phyloP scores from a whole-genome alignment of 2,113 vertebrate genomes.

The Mungos mungo region DNA sequence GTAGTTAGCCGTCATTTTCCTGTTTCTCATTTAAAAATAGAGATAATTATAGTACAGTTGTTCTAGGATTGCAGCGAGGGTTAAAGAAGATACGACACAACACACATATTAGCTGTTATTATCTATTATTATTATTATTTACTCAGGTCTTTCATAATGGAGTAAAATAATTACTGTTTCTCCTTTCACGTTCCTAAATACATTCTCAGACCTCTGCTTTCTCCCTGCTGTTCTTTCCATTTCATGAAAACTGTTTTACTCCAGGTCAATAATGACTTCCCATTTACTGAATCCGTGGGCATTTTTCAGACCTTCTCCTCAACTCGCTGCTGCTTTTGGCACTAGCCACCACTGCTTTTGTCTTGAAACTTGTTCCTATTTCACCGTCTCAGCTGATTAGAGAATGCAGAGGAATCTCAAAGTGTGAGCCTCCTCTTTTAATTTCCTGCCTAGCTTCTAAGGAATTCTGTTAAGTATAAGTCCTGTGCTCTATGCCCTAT shows the following conservation, averaged over 20 bases:
- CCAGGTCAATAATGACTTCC: background rate
- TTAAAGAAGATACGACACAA: background rate
- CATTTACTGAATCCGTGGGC: background rate
- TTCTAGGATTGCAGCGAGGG: background rate
- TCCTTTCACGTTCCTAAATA: background rate
- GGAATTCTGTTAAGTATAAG: background rate
- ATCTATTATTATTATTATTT: background rate
- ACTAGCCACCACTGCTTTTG: background rate
- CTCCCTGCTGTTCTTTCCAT: background rate
- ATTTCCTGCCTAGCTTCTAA: background rate
- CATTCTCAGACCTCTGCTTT: background rate
- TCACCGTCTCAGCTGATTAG: background rate
- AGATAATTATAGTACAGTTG: background rate
- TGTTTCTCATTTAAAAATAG: background rate
- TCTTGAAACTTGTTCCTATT: background rate
- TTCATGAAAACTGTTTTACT: background rate
- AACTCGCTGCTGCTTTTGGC: background rate
- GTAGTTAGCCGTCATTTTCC: background rate
- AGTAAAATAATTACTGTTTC: background rate
- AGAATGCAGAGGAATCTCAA: background rate
- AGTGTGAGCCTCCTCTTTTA: background rate
- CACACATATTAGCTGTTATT: background rate
- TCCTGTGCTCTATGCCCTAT: rapidly evolving
- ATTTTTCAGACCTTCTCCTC: background rate
- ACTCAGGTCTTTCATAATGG: background rate